A percentile compares a stretch with the other conserved stretches of the same genome.
phyloP scores from a whole-genome alignment of 2,888 invertebrate genomes.

The Stomorhina lunata region DNA sequence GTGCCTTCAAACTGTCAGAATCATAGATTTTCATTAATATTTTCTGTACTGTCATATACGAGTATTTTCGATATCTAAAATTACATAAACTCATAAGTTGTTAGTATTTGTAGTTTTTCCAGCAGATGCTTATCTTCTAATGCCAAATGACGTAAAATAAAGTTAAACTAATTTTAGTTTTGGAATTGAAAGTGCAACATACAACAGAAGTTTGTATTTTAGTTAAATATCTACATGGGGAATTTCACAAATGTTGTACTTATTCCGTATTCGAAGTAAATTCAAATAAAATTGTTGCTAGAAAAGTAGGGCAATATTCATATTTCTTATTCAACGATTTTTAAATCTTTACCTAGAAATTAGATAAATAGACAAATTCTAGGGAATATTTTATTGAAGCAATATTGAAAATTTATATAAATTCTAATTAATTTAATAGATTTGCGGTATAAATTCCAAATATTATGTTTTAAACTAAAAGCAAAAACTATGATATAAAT shows the following conservation, averaged over 20 bases:
- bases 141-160: conserved; percentile 20
- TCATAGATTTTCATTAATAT: conserved; percentile 4
- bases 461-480: too few relatives aligned
- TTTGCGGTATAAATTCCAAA: too few relatives aligned
- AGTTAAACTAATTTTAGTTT: conserved; percentile 18
- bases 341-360: too few relatives aligned
- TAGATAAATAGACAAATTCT: too few relatives aligned
- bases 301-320: too few relatives aligned
- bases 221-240: neutral
- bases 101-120: neutral
- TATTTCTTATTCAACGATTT: too few relatives aligned
- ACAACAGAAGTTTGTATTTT: neutral
- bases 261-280: neutral
- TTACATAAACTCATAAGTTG: neutral
- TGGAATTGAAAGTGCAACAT: neutral
- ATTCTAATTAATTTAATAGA: too few relatives aligned
- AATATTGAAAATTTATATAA: too few relatives aligned
- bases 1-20: neutral
- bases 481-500: too few relatives aligned
- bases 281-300: neutral
- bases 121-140: conserved; percentile 28
- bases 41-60: neutral
- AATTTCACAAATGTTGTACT: conserved; percentile 15
- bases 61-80: neutral
- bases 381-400: too few relatives aligned